Percentiles rank a stretch among this genome's conserved stretches.
Evolutionary conservation across 2,113 vertebrate genomes (phyloP).

Genomic region (Crotalus helleri): DNA sequence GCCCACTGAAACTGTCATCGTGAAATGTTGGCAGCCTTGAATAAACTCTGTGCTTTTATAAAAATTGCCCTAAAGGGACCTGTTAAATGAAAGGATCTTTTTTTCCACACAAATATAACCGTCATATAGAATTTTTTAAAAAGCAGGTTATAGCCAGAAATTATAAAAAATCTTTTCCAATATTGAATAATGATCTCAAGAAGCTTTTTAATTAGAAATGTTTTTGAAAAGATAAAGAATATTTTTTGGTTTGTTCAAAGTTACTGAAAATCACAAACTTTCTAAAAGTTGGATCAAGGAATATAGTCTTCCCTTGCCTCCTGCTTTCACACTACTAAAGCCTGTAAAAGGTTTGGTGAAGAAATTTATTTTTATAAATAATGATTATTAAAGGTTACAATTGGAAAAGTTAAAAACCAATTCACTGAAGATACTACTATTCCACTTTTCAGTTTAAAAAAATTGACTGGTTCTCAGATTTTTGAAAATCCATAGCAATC

Average conservation of each 20-base stretch:
- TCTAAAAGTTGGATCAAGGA: background rate
- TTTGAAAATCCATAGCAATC: background rate
- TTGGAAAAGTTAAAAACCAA: background rate
- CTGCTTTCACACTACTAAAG: background rate
- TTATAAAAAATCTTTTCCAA: constrained; percentile 33
- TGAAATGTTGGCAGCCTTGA: constrained; percentile 45
- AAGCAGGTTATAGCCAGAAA: constrained; percentile 15
- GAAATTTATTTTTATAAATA: background rate
- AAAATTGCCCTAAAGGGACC: constrained; percentile 50
- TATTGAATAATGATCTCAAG: constrained; percentile 24
- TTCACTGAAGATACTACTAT: background rate
- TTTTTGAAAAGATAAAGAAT: background rate
- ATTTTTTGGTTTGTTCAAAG: background rate
- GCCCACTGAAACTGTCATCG: constrained; percentile 47
- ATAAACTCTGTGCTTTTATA: constrained; percentile 47
- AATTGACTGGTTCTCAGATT: background rate
- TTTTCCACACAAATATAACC: background rate
- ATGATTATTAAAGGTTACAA: background rate
- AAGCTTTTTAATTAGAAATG: background rate
- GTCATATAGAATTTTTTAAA: background rate
- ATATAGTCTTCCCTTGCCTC: background rate
- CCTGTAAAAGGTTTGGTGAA: background rate
- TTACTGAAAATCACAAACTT: background rate
- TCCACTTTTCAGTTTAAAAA: background rate
- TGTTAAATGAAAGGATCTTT: constrained; percentile 30